Base-by-base conservation (phyloP, 1,140 invertebrate species). In the Episyrphus balteatus region DNA sequence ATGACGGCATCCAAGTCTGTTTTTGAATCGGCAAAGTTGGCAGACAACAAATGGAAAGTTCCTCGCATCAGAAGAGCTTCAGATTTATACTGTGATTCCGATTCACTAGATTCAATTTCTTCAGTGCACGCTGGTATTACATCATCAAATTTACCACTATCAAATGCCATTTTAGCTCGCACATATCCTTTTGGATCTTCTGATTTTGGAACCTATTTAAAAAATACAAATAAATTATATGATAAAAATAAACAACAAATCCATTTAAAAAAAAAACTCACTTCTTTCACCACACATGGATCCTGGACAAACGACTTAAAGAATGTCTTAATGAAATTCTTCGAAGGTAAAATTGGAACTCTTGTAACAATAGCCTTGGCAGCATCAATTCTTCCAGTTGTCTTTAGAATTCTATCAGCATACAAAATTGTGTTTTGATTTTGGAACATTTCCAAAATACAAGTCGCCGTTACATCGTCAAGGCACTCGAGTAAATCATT, bases 401-500 rank as follows among this genome's bases (percentile, higher is more conserved):
- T 71, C 66, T 92, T 92, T 1, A 96, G 71, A 34, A 95, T 79
- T 47, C 84, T 75, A 70, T 97, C 92, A 14, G 91, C 91, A 65
- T 83, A 82, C 38, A 81, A 64, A 13, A 96, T 70, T 36, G 83
- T 83, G 43, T 70, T 75, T 56, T 84, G 81, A 62, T 91, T 90
- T 55, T 81, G 75, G 70, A 94, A 98, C 50, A 79, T 78, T 73
- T 96, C 92, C 46, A 95, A 70, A 55, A 95, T 84, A 70, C 90
- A 95, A 15, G 89, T 86, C 41, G 87, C 83, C 13, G 92, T 95
- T 0, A 94, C 79, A 76, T 97, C 92, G 75, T 96, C 90, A 36
- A 97, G 70, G 40, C 86, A 83, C 44, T 83, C 74, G 55, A 82
- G 76, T 49, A 89, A 76, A 49, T 94, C 79, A 54, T 84, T 82